Percentiles rank a stretch among this genome's conserved stretches.
phyloP scores from a whole-genome alignment of 2,888 invertebrate genomes.

The Acleris literana region DNA sequence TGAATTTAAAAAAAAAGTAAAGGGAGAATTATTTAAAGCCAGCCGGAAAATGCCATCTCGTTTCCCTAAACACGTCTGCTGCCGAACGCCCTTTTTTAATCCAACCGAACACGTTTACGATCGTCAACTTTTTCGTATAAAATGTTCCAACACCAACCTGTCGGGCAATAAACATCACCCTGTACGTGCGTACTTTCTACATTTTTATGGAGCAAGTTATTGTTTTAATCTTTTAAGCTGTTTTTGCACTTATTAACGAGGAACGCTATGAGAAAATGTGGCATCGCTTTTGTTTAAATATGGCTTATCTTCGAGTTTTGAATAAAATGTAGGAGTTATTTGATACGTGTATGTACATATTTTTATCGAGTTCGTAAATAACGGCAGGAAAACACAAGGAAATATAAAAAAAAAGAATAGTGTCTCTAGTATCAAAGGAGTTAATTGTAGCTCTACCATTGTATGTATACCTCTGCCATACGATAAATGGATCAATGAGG shows the following conservation, averaged over 20 bases:
- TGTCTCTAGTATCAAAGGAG: no score
- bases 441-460: no score
- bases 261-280: slow-evolving; percentile 3
- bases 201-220: slow-evolving; percentile 61
- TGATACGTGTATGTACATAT: neutral
- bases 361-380: no score
- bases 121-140: slow-evolving; percentile 73
- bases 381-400: no score
- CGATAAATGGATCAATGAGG: no score
- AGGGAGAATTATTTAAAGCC: slow-evolving; percentile 4
- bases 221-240: slow-evolving; percentile 65
- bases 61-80: slow-evolving; percentile 42
- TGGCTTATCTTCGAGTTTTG: neutral
- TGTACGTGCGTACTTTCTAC: slow-evolving; percentile 49
- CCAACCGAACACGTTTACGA: slow-evolving; percentile 76
- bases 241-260: slow-evolving; percentile 45
- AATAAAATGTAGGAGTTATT: neutral
- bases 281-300: slow-evolving; percentile 1
- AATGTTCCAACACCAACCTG: slow-evolving; percentile 69
- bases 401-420: no score
- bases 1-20: slow-evolving; percentile 10
- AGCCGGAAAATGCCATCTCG: slow-evolving; percentile 42
- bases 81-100: slow-evolving; percentile 66
- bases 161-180: slow-evolving; percentile 61
- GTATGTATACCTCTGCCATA: no score